phyloP scores from a whole-genome alignment of 2,797 vertebrate genomes.

The Chrosomus eos region DNA sequence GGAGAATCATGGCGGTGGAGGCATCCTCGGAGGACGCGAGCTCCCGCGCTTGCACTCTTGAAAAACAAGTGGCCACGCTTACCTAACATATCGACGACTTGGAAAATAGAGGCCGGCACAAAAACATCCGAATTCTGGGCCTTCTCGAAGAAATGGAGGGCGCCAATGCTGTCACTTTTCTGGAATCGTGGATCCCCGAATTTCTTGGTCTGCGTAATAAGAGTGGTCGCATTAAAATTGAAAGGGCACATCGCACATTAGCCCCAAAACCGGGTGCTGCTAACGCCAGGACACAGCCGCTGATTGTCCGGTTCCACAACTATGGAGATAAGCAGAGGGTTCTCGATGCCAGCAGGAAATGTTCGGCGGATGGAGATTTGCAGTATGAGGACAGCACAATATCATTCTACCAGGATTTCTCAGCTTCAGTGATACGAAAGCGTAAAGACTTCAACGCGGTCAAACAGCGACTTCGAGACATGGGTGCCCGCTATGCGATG shows the following conservation, averaged over 20 bases:
- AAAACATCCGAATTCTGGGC: background rate
- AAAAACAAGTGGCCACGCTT: too few relatives aligned
- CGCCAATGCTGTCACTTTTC: background rate
- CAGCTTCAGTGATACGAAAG: too few relatives aligned
- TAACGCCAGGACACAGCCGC: background rate
- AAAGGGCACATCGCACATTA: background rate
- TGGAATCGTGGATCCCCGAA: background rate
- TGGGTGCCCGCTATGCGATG: background rate
- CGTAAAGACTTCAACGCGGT: background rate
- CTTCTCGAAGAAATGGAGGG: background rate
- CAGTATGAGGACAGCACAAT: too few relatives aligned
- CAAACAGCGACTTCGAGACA: conserved; percentile 6
- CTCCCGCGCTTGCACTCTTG: too few relatives aligned
- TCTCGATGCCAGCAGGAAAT: conserved; percentile 2
- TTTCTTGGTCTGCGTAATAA: background rate
- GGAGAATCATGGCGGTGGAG: too few relatives aligned
- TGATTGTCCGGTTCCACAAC: conserved; percentile 6
- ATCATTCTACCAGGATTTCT: too few relatives aligned
- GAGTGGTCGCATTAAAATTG: background rate
- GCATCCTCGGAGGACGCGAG: too few relatives aligned
- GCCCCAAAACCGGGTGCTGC: background rate
- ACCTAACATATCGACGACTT: too few relatives aligned
- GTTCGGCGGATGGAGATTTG: background rate
- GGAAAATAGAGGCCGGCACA: background rate
- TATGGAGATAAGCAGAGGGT: conserved; percentile 13